phyloP scores from a whole-genome alignment of 1,140 invertebrate genomes.

The Drosophila athabasca region DNA sequence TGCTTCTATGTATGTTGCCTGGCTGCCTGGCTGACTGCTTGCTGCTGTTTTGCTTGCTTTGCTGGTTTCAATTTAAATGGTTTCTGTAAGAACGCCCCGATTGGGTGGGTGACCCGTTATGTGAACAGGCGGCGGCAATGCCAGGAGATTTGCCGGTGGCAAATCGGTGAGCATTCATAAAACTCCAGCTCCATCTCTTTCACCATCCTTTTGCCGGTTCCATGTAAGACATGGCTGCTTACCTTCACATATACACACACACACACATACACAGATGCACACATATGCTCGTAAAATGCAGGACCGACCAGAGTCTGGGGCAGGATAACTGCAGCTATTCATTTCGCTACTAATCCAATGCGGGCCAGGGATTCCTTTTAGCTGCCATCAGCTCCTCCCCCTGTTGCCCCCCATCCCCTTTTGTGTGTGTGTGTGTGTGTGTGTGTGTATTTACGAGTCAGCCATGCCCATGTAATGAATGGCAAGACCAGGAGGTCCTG shows the following conservation, averaged over 20 bases:
- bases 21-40: not conserved
- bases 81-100: constrained; percentile 41
- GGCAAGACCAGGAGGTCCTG: constrained; percentile 18
- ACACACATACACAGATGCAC: not conserved
- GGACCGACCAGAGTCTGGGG: constrained; percentile 15
- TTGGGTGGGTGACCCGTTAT: not conserved
- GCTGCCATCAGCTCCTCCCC: not conserved
- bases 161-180: constrained; percentile 59
- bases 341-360: constrained; percentile 64
- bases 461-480: constrained; percentile 59
- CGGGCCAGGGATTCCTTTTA: constrained; percentile 48
- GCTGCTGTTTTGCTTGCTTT: not conserved
- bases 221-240: constrained; percentile 31
- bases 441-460: constrained; percentile 42
- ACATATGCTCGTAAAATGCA: constrained; percentile 49
- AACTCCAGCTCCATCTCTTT: constrained; percentile 23
- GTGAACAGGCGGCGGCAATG: constrained; percentile 33
- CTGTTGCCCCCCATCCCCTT: constrained; percentile 7
- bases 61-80: constrained; percentile 49
- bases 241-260: constrained; percentile 18
- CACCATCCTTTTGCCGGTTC: not conserved
- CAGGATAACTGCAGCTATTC: constrained; percentile 55
- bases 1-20: no score
- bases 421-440: constrained; percentile 22
- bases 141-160: constrained; percentile 44